phyloP scores from a whole-genome alignment of 2,113 vertebrate species.

The Eclectus roratus region DNA sequence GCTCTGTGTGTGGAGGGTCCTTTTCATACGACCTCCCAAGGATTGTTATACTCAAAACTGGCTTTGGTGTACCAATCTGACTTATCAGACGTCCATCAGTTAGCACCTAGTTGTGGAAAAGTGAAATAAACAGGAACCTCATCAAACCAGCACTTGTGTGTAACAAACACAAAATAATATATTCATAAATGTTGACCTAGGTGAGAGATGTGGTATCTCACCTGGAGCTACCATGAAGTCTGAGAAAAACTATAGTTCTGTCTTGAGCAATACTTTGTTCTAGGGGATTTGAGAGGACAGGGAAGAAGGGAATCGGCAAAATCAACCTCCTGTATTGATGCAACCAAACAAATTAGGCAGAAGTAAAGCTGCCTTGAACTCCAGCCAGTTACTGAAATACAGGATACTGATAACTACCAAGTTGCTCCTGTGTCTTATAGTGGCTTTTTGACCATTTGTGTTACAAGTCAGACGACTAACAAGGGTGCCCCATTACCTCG shows the following conservation, averaged over 20 bases:
- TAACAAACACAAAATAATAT: neutral
- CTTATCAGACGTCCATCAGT: conserved; percentile 58
- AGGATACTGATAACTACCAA: neutral
- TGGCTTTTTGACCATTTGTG: neutral
- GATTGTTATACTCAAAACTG: conserved; percentile 70
- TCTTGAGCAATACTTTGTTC: neutral
- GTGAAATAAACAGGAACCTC: neutral
- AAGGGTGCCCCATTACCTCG: conserved; percentile 44
- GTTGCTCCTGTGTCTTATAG: neutral
- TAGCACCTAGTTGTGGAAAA: conserved; percentile 50
- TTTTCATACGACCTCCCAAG: conserved; percentile 70
- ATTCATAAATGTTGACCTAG: neutral
- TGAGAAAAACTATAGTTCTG: neutral
- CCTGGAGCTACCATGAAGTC: neutral
- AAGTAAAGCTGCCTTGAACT: neutral
- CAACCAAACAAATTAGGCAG: neutral
- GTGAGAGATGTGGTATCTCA: neutral
- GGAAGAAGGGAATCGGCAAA: neutral
- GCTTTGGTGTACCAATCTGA: neutral
- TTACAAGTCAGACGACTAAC: neutral
- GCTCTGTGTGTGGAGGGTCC: neutral
- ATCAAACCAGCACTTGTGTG: neutral
- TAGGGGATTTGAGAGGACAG: neutral
- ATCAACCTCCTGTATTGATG: neutral
- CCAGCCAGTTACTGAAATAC: neutral